Percentiles rank a stretch among this genome's conserved stretches.
Evolutionary conservation across 92 coral and sea anemone species (phyloP).

Genomic region (Pocillopora grandis): DNA sequence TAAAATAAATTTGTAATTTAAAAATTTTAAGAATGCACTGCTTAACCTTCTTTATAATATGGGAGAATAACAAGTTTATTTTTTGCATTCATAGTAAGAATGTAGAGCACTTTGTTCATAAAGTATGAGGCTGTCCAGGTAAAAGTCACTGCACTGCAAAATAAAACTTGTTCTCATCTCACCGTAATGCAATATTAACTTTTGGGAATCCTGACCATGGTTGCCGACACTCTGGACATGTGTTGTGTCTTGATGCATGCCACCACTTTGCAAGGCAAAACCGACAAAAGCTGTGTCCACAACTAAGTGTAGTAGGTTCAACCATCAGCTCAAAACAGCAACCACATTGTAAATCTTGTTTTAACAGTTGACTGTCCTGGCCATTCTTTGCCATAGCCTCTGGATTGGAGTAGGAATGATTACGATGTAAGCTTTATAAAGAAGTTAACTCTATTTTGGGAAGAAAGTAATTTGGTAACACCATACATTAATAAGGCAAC

Average conservation of each 20-base stretch:
- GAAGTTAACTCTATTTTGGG: too few species aligned
- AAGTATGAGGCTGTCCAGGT: too few species aligned
- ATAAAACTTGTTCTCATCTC: neutral
- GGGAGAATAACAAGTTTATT: too few species aligned
- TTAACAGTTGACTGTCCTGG: conserved; percentile 29
- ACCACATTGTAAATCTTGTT: conserved; percentile 82
- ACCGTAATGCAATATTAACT: conserved; percentile 82
- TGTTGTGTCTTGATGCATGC: conserved; percentile 69
- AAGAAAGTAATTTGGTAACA: too few species aligned
- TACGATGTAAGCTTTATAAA: too few species aligned
- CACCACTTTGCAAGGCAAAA: conserved; percentile 93
- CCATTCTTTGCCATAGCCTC: conserved; percentile 21
- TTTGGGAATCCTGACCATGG: conserved; percentile 83
- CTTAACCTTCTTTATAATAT: too few species aligned
- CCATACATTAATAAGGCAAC: too few species aligned
- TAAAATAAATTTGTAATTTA: too few species aligned
- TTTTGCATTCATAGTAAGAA: too few species aligned
- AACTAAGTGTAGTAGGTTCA: conserved; percentile 93
- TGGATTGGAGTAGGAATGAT: neutral
- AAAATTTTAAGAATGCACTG: too few species aligned
- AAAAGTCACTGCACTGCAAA: too few species aligned
- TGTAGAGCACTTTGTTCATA: too few species aligned
- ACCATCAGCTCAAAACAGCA: conserved; percentile 97
- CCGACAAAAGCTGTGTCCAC: conserved; percentile 97
- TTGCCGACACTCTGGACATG: conserved; percentile 92